Evolutionary conservation across 2,888 invertebrate genomes (phyloP), one percentile per base, ranked within the genome.

Genomic region (Drosophila nigricruria): DNA sequence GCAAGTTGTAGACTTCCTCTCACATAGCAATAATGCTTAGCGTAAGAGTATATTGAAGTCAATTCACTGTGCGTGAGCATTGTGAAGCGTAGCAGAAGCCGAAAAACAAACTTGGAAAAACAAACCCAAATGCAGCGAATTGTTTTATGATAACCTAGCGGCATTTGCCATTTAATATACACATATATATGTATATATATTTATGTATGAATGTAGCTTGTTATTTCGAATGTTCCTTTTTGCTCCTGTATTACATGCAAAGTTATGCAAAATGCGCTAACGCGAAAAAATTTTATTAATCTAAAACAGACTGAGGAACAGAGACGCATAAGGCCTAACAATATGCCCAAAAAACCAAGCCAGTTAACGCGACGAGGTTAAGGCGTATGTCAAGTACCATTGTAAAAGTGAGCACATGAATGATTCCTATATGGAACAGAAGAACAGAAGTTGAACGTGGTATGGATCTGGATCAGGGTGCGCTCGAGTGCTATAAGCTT

Each of bases 321-420:
- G 18, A 10, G 23, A 42, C 43, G 54, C 42, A 18, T 43, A 40
- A 2, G 16, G n/a, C 23, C 16, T 20, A 34, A 40, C 38, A 52
- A 45, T 40, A 12, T 23, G 54, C 57, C 57, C 23, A 57, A 42
- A 66, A 79, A 52, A 40, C n/a, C 58, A 53, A 54, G 58, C 62
- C 65, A 75, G 65, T 65, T 65, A 27, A 40, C 30, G 20, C 54
- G 66, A 47, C 58, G 71, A 70, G 77, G 69, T 57, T 62, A 71
- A 74, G 74, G 63, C 67, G 73, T 73, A 87, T 88, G 90, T 88
- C 82, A 89, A 88, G 82, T 88, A 75, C 65, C 79, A 77, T 81
- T 74, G 79, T 70, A 58, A 70, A 67, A 74, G 54, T 70, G 66
- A 64, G 77, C 81, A 87, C 88, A 77, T 85, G 88, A 81, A 38